Base-by-base conservation (phyloP, 2,888 invertebrate species). In the Melanophora roralis region DNA sequence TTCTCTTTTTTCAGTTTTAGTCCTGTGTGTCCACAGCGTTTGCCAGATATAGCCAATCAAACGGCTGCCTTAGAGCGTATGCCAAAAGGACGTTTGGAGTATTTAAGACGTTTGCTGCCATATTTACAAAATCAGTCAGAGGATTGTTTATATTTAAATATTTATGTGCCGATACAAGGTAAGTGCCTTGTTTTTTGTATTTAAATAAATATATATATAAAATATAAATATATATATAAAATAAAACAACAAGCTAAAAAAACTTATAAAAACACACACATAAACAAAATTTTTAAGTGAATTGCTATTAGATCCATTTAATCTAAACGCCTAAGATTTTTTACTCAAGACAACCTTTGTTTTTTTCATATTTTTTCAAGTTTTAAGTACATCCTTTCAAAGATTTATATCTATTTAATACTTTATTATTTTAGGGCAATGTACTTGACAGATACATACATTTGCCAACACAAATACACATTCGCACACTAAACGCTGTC, bases 91-190 rank as follows among this genome's bases (percentile, higher is more conserved):
- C 92, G 98, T 82, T 91, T 96, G 86, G 96, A 97, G 88, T 96
- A 97, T 89, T 92, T 98, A 86, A 95, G 94, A 89, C 93, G 97
- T 86, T 92, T 98, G 89, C 91, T 96, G 85, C 97, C 97, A 47
- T 94, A 95, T 89, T 92, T 98, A 84, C 93, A 93, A 84, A 95
- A 97, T 89, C 98, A 98, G 91, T 96, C 95, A 84, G 99, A 99
- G 92, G 98, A 99, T 91, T 99, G 99, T 88, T 93, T 99, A 81
- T 98, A 97, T 90, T 93, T 99, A 88, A 99, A 99, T 91, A 95
- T 99, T 87, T 99, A 98, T 91, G 96, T 97, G 27, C 98, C 98
- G 67, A 95, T 95, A 85, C 95, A 96, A 95, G 97, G 98, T 98
- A 92, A 93, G 93, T 91, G 82, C 27, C 62, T 60, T 55, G 14